Evolutionary conservation across 1,140 invertebrate genomes (phyloP).

Genomic region (Polyergus mexicanus): DNA sequence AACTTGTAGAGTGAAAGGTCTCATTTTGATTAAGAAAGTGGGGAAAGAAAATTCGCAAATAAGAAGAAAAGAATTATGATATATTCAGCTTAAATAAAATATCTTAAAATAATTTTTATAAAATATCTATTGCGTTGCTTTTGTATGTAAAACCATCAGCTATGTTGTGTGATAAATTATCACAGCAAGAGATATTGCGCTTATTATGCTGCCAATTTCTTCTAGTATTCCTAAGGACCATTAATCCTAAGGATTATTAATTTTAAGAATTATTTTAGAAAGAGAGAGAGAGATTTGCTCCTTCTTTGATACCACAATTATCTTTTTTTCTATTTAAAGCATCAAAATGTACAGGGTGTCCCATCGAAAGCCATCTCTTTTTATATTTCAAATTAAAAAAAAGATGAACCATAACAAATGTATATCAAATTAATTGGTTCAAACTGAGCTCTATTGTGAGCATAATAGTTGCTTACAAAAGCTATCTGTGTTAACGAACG

Average conservation of each 20-base stretch:
- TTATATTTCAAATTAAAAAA: too few relatives aligned
- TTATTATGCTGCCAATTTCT: neutral
- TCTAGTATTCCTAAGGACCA: neutral
- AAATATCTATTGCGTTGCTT: neutral
- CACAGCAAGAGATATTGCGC: neutral
- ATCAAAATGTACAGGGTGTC: too few relatives aligned
- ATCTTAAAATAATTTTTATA: too few relatives aligned
- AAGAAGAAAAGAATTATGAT: neutral
- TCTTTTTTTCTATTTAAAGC: neutral
- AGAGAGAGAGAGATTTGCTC: too few relatives aligned
- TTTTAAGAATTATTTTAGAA: neutral
- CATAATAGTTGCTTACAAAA: too few relatives aligned
- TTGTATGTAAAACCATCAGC: neutral
- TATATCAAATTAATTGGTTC: too few relatives aligned
- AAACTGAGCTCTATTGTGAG: too few relatives aligned
- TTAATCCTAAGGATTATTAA: neutral
- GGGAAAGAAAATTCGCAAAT: too few relatives aligned
- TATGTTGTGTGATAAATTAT: neutral
- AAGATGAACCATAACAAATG: too few relatives aligned
- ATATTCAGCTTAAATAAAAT: neutral
- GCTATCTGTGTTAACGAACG: too few relatives aligned
- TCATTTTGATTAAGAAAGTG: neutral
- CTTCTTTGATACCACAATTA: neutral
- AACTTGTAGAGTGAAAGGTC: neutral
- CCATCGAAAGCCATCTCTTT: too few relatives aligned